Base-by-base conservation (phyloP, 2,888 invertebrate species). In the Unio delphinus region DNA sequence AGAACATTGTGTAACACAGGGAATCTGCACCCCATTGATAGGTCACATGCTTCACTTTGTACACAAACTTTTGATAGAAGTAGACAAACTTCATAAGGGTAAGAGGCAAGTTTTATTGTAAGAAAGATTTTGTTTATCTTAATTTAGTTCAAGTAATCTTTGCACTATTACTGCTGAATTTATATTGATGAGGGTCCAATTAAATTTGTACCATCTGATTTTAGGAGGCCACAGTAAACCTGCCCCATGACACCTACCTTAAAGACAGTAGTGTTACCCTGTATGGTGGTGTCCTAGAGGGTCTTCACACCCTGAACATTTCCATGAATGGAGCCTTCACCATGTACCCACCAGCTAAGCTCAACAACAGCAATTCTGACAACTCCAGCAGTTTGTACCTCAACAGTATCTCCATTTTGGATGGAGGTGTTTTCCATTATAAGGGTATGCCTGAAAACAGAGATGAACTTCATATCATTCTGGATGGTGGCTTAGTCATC, bases 241-340 rank as follows among this genome's bases (percentile, higher is more conserved):
- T 85, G 15, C 84, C 85, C n/a, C 69, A 75, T 30, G 81, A 81
- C 64, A 82, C 84, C 3, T 81, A 76, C 63, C 77, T 85, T n/a
- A 73, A 78, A 23, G 76, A 78, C 66, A 74, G 77, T 17, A 70
- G 76, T 30, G 76, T 83, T 8, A 79, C 70, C 1, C 77, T 84
- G 66, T 79, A 76, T 65, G 83, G 83, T 26, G 85, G 85, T 3
- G 67, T 80, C 11, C 70, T 83, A 20, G 72, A 75, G 20, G 83
- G 84, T 7, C 70, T 85, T 4, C 72, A 81, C 64, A 81, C 81
- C 1, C 79, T 84, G 61, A 79, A 81, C 73, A 80, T 85, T 56
- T 82, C 83, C 45, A 75, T 82, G 26, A 78, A 75, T 64, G 83
- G 84, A 20, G 64, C 71, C 57, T 80, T 85, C 65, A 72, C 68